These are phyloP conservation scores for Odontocerum albicorne DNA, from an alignment of 2,888 invertebrate genomes.

Conservation along the genomic window DNA sequence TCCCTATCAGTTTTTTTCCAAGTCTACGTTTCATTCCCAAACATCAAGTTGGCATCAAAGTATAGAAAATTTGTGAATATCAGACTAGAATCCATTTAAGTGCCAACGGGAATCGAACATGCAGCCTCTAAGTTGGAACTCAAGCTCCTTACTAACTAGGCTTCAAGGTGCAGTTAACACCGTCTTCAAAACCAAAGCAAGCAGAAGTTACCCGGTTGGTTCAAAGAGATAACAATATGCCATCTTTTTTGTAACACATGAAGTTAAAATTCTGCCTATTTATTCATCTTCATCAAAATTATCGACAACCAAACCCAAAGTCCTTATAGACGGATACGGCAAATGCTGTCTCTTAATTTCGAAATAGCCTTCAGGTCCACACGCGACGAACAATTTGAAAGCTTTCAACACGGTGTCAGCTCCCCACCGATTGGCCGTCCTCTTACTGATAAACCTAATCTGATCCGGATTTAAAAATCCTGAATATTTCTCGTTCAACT, in stretches of 20 bases:
- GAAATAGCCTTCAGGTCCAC: constrained; percentile 3
- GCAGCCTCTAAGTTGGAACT: too few species aligned
- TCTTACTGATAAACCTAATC: constrained; percentile 3
- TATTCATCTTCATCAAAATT: neutral
- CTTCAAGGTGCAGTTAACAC: too few species aligned
- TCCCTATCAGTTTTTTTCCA: too few species aligned
- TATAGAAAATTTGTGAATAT: too few species aligned
- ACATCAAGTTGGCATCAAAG: too few species aligned
- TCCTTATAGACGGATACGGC: constrained; percentile 1
- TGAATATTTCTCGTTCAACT: neutral
- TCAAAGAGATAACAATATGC: too few species aligned
- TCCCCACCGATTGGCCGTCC: neutral
- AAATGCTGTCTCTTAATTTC: neutral
- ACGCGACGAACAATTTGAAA: neutral
- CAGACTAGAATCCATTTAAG: too few species aligned
- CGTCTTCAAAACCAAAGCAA: too few species aligned
- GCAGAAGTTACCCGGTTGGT: too few species aligned
- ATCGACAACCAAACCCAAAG: neutral
- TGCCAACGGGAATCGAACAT: too few species aligned
- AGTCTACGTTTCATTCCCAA: too few species aligned
- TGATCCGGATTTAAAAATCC: constrained; percentile 1
- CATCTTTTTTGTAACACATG: neutral
- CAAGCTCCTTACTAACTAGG: too few species aligned
- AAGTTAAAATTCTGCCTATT: neutral
- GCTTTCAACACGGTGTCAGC: neutral